phyloP scores from a whole-genome alignment of 1,140 invertebrate genomes.

The Eufriesea mexicana region DNA sequence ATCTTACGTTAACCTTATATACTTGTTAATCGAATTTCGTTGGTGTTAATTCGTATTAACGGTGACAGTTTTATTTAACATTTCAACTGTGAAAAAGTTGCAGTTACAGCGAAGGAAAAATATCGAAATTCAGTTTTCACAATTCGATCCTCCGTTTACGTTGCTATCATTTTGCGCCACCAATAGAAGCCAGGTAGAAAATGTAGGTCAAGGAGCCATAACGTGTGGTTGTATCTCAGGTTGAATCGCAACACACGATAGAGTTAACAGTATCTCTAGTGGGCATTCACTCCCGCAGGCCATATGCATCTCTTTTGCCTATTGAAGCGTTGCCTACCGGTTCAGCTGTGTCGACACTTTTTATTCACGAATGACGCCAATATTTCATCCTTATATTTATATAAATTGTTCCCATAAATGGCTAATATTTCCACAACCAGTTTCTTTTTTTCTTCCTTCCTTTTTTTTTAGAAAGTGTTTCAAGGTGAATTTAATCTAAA shows the following conservation, averaged over 20 bases:
- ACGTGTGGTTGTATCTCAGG: neutral
- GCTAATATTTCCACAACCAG: neutral
- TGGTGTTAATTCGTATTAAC: too few species aligned
- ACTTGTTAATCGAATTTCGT: too few species aligned
- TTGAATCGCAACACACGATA: neutral
- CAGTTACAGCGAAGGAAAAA: neutral
- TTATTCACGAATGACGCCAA: neutral
- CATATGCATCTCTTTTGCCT: neutral
- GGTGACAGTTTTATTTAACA: neutral
- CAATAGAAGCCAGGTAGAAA: neutral
- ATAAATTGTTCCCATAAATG: neutral
- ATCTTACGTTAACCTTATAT: too few species aligned
- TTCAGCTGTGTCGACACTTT: neutral
- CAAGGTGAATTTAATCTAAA: neutral
- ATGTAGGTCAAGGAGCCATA: constrained; percentile 58
- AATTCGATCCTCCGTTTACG: neutral
- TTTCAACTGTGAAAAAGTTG: neutral
- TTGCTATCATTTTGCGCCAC: neutral
- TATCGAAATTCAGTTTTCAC: neutral
- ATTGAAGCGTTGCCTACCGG: neutral
- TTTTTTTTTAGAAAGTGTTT: constrained; percentile 12
- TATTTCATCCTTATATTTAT: neutral
- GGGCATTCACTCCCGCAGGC: neutral
- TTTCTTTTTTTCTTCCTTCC: neutral
- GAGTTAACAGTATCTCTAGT: constrained; percentile 16